Conservation (phyloP, 2,113 vertebrate genomes). For the Solenodon paradoxus region DNA sequence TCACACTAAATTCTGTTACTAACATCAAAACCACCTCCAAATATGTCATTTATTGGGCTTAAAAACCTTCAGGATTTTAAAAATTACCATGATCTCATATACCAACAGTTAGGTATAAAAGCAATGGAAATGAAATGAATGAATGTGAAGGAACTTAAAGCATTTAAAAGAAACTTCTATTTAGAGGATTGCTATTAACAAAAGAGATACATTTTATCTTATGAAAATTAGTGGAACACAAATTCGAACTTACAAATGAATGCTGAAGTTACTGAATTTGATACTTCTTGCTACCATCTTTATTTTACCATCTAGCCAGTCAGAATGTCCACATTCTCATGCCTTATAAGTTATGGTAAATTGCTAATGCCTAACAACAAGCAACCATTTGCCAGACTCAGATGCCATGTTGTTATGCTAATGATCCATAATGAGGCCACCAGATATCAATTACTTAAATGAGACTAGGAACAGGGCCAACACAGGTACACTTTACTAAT, state of each 20-base stretch:
- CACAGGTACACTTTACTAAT: constrained; percentile 71
- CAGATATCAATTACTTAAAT: constrained; percentile 72
- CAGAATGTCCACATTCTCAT: background rate
- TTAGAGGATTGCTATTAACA: background rate
- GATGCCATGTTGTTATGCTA: constrained; percentile 64
- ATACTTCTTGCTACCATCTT: background rate
- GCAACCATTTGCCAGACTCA: constrained; percentile 59
- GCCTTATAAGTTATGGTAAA: constrained; percentile 17
- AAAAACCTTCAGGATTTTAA: constrained; percentile 12
- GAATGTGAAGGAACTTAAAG: background rate
- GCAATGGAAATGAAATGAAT: background rate
- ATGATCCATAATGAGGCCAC: constrained; percentile 71
- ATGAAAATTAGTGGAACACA: background rate
- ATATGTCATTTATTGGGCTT: background rate
- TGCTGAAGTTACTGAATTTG: background rate
- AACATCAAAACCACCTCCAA: constrained; percentile 4
- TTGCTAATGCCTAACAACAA: constrained; percentile 29
- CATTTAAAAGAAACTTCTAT: background rate
- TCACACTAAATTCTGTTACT: background rate
- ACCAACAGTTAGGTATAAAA: background rate
- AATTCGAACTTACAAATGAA: background rate
- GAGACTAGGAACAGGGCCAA: constrained; percentile 70
- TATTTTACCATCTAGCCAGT: background rate
- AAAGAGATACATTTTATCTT: background rate
- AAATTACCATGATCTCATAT: background rate